Evolutionary conservation across 2,797 vertebrate genomes (phyloP).

Genomic region (Austrolebias charrua): DNA sequence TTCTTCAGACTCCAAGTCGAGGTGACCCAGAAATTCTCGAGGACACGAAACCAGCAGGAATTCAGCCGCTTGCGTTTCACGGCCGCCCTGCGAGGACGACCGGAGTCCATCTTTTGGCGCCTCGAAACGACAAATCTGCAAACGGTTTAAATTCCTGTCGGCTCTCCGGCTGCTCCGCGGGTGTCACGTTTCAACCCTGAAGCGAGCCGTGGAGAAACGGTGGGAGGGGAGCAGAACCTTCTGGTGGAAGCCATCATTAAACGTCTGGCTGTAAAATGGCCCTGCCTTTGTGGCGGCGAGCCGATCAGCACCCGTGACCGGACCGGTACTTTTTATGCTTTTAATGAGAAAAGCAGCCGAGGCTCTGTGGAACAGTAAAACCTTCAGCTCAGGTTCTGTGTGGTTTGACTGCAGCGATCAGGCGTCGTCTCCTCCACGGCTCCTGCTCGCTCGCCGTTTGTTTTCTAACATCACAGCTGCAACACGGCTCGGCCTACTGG

Average conservation of each 20-base stretch:
- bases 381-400: not conserved
- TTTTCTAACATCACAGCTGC: not conserved
- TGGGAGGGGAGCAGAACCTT: not conserved
- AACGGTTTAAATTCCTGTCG: slow-evolving; percentile 62
- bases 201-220: slow-evolving; percentile 5
- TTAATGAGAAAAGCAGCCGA: slow-evolving; percentile 47
- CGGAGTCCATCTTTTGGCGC: not conserved
- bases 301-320: slow-evolving; percentile 41
- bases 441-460: not conserved
- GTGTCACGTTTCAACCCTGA: slow-evolving; percentile 61
- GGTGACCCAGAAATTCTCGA: not conserved
- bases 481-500: not conserved
- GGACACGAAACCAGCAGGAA: not conserved
- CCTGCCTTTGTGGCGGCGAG: slow-evolving; percentile 33
- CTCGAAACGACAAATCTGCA: slow-evolving; percentile 51
- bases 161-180: slow-evolving; percentile 33
- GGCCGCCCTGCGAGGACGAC: slow-evolving; percentile 12
- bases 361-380: not conserved
- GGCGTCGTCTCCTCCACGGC: not conserved
- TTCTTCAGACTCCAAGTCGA: slow-evolving; percentile 1
- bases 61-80: not conserved
- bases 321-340: slow-evolving; percentile 29
- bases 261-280: not conserved
- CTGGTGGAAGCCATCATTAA: slow-evolving; percentile 9
- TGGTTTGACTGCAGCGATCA: slow-evolving; percentile 2